These are phyloP conservation scores for Cottoperca gobio DNA, from an alignment of 2,797 vertebrate genomes.

Conservation along the genomic window DNA sequence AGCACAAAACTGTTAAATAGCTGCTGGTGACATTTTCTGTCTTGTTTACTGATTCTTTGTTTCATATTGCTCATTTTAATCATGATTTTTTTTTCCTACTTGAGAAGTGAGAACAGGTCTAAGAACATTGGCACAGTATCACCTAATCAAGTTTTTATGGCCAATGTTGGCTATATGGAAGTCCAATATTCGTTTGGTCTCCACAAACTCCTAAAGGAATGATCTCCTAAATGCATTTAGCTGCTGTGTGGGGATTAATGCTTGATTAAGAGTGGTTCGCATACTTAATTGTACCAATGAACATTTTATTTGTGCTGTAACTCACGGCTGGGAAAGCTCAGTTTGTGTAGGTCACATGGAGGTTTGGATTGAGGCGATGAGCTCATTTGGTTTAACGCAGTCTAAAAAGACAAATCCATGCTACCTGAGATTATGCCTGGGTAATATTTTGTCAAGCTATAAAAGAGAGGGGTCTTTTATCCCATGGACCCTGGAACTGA, in stretches of 20 bases:
- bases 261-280: not conserved
- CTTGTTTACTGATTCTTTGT: not conserved
- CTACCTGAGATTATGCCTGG: slow-evolving; percentile 71
- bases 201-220: not conserved
- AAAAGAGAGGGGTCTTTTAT: slow-evolving; percentile 60
- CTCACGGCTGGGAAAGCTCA: slow-evolving; percentile 23
- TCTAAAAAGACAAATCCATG: slow-evolving; percentile 41
- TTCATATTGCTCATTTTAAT: not conserved
- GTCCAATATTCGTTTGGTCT: not conserved
- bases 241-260: not conserved
- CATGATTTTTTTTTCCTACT: not conserved
- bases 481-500: slow-evolving; percentile 60
- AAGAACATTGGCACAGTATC: not conserved
- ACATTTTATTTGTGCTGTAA: not conserved
- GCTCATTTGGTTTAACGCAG: slow-evolving; percentile 57
- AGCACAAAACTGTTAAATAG: not conserved
- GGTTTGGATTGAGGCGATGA: slow-evolving; percentile 64
- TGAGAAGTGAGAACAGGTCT: not conserved
- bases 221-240: not conserved
- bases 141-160: not conserved
- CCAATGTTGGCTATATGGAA: not conserved
- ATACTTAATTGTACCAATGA: not conserved
- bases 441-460: slow-evolving; percentile 76
- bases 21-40: not conserved
- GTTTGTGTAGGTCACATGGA: slow-evolving; percentile 25